phyloP scores from a whole-genome alignment of 2,797 vertebrate genomes.

The Phaenicophaeus curvirostris region DNA sequence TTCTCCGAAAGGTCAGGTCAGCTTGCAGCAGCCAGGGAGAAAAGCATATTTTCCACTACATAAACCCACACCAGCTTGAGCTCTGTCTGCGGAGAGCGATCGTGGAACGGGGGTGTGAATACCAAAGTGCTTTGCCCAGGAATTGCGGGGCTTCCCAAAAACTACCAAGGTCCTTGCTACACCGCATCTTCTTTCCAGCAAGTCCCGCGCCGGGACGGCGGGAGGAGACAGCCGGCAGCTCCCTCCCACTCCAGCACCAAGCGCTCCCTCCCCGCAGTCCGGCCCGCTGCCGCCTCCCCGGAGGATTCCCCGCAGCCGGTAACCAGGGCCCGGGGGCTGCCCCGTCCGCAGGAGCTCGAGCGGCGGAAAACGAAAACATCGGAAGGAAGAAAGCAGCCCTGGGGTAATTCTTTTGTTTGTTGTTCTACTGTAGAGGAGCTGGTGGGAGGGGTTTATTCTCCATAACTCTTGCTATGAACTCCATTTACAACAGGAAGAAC shows the following conservation, averaged over 20 bases:
- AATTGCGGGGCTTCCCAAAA: background rate
- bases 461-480: background rate
- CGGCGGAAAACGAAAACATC: no score
- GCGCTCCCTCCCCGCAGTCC: background rate
- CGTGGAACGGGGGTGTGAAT: background rate
- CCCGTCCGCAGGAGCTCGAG: no score
- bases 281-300: no score
- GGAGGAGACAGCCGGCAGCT: no score
- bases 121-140: background rate
- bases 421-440: background rate
- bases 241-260: no score
- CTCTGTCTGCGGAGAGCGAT: no score
- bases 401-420: no score
- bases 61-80: background rate
- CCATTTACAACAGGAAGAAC: background rate
- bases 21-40: background rate
- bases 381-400: no score
- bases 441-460: background rate
- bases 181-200: background rate
- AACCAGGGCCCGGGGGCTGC: no score
- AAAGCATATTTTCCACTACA: background rate
- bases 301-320: no score
- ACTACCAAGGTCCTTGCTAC: fast-evolving
- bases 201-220: background rate
- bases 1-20: no score